A percentile compares a stretch with the other conserved stretches of the same genome.
These are phyloP conservation scores for Atta texana DNA, from an alignment of 1,140 invertebrate species.

Conservation along the genomic window DNA sequence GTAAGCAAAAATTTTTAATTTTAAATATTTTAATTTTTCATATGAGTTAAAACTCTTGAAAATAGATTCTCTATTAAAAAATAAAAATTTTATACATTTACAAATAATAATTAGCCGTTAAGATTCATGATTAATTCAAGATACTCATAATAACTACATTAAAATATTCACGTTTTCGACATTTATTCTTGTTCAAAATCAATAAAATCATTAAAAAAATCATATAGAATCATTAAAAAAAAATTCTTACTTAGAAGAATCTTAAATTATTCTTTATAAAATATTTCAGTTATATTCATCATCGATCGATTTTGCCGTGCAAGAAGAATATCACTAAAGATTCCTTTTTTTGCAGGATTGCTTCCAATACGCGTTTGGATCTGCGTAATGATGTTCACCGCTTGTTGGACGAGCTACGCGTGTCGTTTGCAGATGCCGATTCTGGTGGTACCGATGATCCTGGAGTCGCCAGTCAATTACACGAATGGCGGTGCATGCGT, in stretches of 20 bases:
- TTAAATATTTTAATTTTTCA: not conserved
- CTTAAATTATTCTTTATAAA: slow-evolving; percentile 4
- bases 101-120: not conserved
- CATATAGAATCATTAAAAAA: not conserved
- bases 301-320: not conserved
- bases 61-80: not conserved
- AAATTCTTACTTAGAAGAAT: not conserved
- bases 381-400: slow-evolving; percentile 90
- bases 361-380: slow-evolving; percentile 85
- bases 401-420: slow-evolving; percentile 90
- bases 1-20: not conserved
- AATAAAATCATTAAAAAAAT: not conserved
- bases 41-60: not conserved
- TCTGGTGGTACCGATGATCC: slow-evolving; percentile 90
- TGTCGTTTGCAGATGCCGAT: slow-evolving; percentile 91
- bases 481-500: slow-evolving; percentile 54
- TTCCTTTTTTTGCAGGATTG: slow-evolving; percentile 71
- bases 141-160: not conserved
- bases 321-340: not conserved
- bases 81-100: not conserved
- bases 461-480: not conserved
- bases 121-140: too few species aligned
- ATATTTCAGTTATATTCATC: not conserved
- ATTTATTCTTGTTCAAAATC: not conserved
- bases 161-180: not conserved